Evolutionary conservation across 1,140 invertebrate species (phyloP), one percentile per base, ranked within the genome.

Genomic region (Bradysia coprophila): DNA sequence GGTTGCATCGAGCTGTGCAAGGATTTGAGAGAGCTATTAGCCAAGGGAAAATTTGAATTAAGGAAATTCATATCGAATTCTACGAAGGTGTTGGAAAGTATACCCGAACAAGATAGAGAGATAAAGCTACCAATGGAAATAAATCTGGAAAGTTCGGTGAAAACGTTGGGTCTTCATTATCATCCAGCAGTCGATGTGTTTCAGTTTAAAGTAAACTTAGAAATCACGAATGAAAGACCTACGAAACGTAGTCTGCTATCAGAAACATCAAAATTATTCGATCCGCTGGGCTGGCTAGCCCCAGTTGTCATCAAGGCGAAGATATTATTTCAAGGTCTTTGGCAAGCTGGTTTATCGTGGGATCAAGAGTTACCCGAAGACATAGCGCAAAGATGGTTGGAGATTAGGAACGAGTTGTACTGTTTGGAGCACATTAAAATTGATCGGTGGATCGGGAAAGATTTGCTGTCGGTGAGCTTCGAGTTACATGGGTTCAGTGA

Each of bases 321-420:
- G 49, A 44, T 63, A n/a, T 37, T 64, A 3, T 49, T 63, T 20
- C 53, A 63, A 48, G 46, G 49, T 9, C 32, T 62, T 4, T 60
- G 57, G 56, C 38, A 38, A 38, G 5, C 3, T 15, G 43, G 50
- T 8, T 18, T 55, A 6, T 47, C 44, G 6, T 66, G 61, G 63
- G 63, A 67, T 48, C 51, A 56, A 36, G 9, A 31, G 19, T n/a
- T 59, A 22, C 52, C 57, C 34, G 31, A 43, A 20, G 39, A 50
- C 10, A 38, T 55, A 11, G 11, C 9, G 3, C 4, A 5, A 18
- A 10, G 36, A 38, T 19, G 18, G 36, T 18, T n/a, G 18, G 18
- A 10, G 18, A 5, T 36, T 6, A 36, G 24, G 18, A 36, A 36
- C 33, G 18, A 38, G 2, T 20, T 38, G 11, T 20, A 18, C n/a